Evolutionary conservation across 2,797 vertebrate genomes (phyloP), one percentile per base, ranked within the genome.

Genomic region (Pelobates cultripes): DNA sequence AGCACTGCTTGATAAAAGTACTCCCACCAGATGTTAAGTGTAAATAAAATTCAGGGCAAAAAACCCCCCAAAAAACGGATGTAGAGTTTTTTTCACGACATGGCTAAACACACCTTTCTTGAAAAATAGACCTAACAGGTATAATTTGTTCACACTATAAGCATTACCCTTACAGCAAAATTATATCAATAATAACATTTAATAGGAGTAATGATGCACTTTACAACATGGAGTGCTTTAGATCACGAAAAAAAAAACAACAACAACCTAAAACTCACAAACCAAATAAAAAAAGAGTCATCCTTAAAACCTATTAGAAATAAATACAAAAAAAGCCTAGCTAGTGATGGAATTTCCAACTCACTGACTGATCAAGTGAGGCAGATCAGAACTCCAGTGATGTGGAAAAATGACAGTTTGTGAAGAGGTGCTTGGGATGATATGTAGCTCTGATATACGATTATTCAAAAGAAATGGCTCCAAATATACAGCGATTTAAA

Each of bases 261-360:
- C 82, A 82, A 77, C 84, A 92, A 92, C 28, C 28, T 28, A 28
- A 28, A 28, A 28, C 28, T 28, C 28, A 28, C 28, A 92, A 92
- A 92, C 90, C 90, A 85, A 90, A 94, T 92, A 93, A 28, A 95
- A 93, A 51, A 92, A 88, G 94, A 93, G 94, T 94, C 95, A 95
- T 89, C 95, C 94, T 88, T 93, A 94, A 96, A 95, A 93, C 86
- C 89, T 90, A 91, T 94, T 93, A 95, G 91, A 93, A 94, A 94
- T 92, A 95, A 92, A 94, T 92, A 91, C 90, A 88, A 91, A 92
- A 90, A 94, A 92, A 89, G 86, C 88, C 88, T 90, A 84, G 87
- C 86, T 86, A 89, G 82, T 90, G 92, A 93, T 92, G 90, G 90
- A 90, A 92, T 94, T 94, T 94, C 90, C 91, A 93, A 90, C 80